phyloP scores from a whole-genome alignment of 2,888 invertebrate species.

The Drosophila lacicola region DNA sequence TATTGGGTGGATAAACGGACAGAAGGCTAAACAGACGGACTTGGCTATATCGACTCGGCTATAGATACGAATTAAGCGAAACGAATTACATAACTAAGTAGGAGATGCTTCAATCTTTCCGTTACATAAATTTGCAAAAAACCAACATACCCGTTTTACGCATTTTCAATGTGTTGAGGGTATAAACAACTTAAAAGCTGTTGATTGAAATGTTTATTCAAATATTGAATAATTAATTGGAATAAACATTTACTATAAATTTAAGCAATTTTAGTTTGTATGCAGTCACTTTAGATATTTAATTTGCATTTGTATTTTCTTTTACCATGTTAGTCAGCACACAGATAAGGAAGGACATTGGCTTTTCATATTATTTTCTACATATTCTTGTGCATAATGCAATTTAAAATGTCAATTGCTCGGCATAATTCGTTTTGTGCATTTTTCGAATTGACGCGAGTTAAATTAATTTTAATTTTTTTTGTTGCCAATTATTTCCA shows the following conservation, averaged over 20 bases:
- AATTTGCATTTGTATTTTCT: neutral
- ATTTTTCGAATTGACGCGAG: conserved; percentile 61
- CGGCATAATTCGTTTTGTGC: conserved; percentile 25
- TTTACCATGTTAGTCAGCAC: neutral
- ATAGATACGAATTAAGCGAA: too few species aligned
- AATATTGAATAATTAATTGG: conserved; percentile 3
- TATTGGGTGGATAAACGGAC: too few species aligned
- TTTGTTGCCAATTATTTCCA: conserved; percentile 45
- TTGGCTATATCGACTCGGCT: too few species aligned
- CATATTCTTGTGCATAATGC: conserved; percentile 29
- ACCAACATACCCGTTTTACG: too few species aligned
- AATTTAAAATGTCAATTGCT: conserved; percentile 42
- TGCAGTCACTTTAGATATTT: conserved; percentile 2
- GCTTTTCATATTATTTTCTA: conserved; percentile 1
- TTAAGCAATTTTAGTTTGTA: neutral
- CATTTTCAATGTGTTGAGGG: too few species aligned
- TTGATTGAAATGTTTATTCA: conserved; percentile 6
- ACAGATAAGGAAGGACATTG: neutral
- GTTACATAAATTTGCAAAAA: too few species aligned
- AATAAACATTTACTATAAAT: neutral
- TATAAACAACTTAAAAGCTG: neutral
- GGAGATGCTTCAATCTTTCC: too few species aligned
- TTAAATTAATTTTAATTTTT: conserved; percentile 57
- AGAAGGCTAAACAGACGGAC: too few species aligned
- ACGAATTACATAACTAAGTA: too few species aligned